Evolutionary conservation across 2,888 invertebrate species (phyloP).

Genomic region (Ophion slaviceki): DNA sequence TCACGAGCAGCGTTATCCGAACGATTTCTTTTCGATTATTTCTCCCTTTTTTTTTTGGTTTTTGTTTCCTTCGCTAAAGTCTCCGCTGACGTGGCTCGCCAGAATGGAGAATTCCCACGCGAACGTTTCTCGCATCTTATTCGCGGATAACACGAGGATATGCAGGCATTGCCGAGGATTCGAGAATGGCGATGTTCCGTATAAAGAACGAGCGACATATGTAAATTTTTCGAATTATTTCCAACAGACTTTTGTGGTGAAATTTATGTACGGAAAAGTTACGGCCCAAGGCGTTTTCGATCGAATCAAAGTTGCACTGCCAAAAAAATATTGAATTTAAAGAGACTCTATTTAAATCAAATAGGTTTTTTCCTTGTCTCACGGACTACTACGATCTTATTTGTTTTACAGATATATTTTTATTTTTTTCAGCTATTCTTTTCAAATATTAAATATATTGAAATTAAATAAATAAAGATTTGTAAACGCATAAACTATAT

Average conservation of each 20-base stretch:
- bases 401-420: too few species aligned
- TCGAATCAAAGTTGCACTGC: background rate
- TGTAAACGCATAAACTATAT: too few species aligned
- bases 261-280: constrained; percentile 24
- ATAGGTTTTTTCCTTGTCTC: too few species aligned
- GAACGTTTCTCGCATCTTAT: constrained; percentile 34
- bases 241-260: constrained; percentile 7
- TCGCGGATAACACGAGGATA: constrained; percentile 10
- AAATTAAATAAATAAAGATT: too few species aligned
- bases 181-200: constrained; percentile 44
- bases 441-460: too few species aligned
- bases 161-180: constrained; percentile 30
- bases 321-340: too few species aligned
- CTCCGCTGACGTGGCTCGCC: constrained; percentile 38
- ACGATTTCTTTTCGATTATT: constrained; percentile 47
- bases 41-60: background rate
- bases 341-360: too few species aligned
- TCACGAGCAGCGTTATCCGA: constrained; percentile 55
- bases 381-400: too few species aligned
- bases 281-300: constrained; percentile 15
- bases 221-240: constrained; percentile 59
- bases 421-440: too few species aligned
- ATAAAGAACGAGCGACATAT: constrained; percentile 62
- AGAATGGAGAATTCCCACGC: constrained; percentile 55
- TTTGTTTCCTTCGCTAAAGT: background rate